Percentiles rank a stretch among this genome's conserved stretches.
These are phyloP conservation scores for Gastrophryne carolinensis DNA, from an alignment of 2,797 vertebrate species.

Conservation along the genomic window DNA sequence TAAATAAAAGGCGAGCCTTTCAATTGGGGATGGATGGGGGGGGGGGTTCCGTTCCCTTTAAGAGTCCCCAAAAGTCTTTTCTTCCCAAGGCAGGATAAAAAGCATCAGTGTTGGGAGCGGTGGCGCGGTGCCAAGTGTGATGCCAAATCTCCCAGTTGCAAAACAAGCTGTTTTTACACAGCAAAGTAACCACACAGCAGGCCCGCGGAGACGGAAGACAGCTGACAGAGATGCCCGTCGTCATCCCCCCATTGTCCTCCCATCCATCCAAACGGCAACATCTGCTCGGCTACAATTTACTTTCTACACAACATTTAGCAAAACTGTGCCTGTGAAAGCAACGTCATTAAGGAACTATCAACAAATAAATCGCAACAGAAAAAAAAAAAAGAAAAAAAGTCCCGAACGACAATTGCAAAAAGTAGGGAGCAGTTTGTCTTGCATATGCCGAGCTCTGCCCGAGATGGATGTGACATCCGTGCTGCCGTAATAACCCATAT, in stretches of 20 bases:
- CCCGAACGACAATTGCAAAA: constrained; percentile 67
- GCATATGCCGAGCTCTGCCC: constrained; percentile 60
- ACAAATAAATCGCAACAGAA: constrained; percentile 65
- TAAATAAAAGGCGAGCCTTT: constrained; percentile 21
- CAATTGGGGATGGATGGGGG: not conserved
- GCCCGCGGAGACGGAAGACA: constrained; percentile 72
- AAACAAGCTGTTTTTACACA: constrained; percentile 89
- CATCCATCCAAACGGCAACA: constrained; percentile 79
- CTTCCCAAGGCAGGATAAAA: constrained; percentile 38
- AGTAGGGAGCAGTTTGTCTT: constrained; percentile 66
- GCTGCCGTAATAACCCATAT: constrained; percentile 48
- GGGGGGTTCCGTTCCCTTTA: not conserved
- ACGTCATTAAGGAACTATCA: constrained; percentile 74
- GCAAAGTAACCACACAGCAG: constrained; percentile 92
- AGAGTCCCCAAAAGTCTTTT: constrained; percentile 18
- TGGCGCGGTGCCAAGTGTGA: constrained; percentile 70
- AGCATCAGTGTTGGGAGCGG: constrained; percentile 33
- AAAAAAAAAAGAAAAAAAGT: constrained; percentile 51
- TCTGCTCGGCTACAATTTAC: constrained; percentile 89
- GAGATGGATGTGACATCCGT: constrained; percentile 57
- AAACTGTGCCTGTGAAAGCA: constrained; percentile 82
- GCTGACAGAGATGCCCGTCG: constrained; percentile 78
- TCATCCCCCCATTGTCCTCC: constrained; percentile 71
- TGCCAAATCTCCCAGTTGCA: constrained; percentile 75
- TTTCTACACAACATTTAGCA: constrained; percentile 95